phyloP scores from a whole-genome alignment of 2,888 invertebrate genomes.

The Dicycla oo region DNA sequence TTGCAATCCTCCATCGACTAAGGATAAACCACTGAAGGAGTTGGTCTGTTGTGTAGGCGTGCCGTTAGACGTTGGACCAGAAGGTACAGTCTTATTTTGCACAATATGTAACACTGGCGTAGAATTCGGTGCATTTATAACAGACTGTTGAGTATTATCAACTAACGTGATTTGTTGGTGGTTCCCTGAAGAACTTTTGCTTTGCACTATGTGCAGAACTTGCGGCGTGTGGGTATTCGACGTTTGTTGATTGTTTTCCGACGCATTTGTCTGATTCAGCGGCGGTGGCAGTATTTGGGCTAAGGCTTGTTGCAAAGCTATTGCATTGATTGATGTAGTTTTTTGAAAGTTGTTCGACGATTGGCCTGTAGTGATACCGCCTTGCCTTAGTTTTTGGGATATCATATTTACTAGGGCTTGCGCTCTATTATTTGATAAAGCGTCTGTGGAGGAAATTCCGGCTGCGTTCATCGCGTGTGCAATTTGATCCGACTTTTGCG shows the following conservation, averaged over 20 bases:
- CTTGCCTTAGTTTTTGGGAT: constrained; percentile 87
- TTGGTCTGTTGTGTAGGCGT: constrained; percentile 75
- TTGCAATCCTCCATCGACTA: constrained; percentile 85
- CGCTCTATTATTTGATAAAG: constrained; percentile 71
- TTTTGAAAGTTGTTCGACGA: constrained; percentile 79
- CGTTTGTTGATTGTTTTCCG: constrained; percentile 76
- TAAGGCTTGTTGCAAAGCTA: constrained; percentile 87
- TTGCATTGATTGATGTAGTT: constrained; percentile 81
- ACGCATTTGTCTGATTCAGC: constrained; percentile 78
- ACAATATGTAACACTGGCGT: constrained; percentile 87
- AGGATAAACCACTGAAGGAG: constrained; percentile 82
- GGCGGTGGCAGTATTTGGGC: constrained; percentile 87
- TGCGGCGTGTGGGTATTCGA: constrained; percentile 76
- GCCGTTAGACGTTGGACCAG: constrained; percentile 73
- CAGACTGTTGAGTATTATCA: constrained; percentile 84
- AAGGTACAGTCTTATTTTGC: constrained; percentile 80
- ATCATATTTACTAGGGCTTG: constrained; percentile 88
- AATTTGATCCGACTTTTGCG: constrained; percentile 83
- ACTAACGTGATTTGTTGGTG: constrained; percentile 82
- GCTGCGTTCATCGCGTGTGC: constrained; percentile 88
- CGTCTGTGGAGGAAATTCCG: constrained; percentile 80
- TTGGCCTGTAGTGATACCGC: constrained; percentile 67
- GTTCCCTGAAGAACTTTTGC: constrained; percentile 81
- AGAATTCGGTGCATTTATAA: constrained; percentile 80
- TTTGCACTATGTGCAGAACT: constrained; percentile 88